phyloP scores from a whole-genome alignment of 2,113 vertebrate genomes.

The Romanogobio albipinnatus region DNA sequence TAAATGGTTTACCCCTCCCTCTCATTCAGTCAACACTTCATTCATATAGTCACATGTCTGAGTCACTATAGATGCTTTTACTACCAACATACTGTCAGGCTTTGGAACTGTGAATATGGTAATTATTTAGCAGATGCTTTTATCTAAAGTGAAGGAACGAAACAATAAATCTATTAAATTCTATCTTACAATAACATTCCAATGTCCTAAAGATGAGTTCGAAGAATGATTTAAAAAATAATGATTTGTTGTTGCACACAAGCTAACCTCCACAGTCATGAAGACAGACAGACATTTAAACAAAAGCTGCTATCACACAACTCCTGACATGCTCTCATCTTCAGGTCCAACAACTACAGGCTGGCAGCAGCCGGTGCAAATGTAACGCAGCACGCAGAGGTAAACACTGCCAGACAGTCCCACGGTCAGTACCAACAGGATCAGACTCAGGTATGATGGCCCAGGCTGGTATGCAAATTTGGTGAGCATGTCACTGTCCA shows the following conservation, averaged over 20 bases:
- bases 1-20: neutral
- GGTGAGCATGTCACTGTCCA: slow-evolving; percentile 39
- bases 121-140: neutral
- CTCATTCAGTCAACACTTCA: neutral
- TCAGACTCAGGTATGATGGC: slow-evolving; percentile 46
- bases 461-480: slow-evolving; percentile 11
- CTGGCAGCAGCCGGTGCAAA: slow-evolving; percentile 56
- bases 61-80: neutral
- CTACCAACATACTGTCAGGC: neutral
- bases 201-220: neutral
- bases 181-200: neutral
- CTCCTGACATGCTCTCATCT: slow-evolving; percentile 45
- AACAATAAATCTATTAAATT: neutral
- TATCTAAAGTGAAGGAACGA: neutral
- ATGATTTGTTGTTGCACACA: neutral
- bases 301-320: slow-evolving; percentile 40
- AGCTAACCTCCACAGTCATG: neutral
- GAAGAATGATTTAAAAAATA: too few relatives aligned
- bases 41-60: neutral
- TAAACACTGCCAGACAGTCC: slow-evolving; percentile 54
- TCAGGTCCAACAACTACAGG: slow-evolving; percentile 50
- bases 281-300: neutral
- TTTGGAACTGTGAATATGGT: neutral
- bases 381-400: slow-evolving; percentile 58
- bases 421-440: slow-evolving; percentile 52